Evolutionary conservation across 2,113 vertebrate genomes (phyloP).

Genomic region (Dicrurus megarhynchus): DNA sequence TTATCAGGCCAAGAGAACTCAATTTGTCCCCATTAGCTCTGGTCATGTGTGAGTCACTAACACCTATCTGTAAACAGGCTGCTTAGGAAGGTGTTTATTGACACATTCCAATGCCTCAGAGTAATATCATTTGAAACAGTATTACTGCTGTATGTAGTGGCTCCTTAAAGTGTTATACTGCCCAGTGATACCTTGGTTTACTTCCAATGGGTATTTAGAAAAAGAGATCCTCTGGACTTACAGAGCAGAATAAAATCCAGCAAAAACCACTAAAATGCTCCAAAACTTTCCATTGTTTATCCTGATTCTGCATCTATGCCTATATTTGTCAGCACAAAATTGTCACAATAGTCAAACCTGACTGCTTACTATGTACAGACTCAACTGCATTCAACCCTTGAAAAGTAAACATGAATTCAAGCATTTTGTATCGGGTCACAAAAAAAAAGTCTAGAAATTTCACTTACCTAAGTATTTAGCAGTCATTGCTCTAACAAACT

Average conservation of each 20-base stretch:
- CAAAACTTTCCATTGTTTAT: background rate
- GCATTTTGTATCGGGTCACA: background rate
- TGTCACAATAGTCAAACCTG: background rate
- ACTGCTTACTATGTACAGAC: background rate
- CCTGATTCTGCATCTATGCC: background rate
- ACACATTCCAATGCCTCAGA: background rate
- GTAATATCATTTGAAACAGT: background rate
- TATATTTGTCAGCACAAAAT: background rate
- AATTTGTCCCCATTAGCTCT: background rate
- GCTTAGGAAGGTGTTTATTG: background rate
- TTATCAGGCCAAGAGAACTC: background rate
- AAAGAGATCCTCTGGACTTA: background rate
- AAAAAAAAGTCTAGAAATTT: background rate
- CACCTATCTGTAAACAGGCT: background rate
- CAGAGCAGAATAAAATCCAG: background rate
- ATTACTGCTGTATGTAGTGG: accelerated
- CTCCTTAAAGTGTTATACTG: background rate
- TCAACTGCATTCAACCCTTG: background rate
- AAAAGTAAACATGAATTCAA: background rate
- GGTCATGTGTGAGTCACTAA: accelerated
- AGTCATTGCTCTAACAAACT: background rate
- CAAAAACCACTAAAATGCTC: background rate
- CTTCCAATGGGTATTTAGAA: background rate
- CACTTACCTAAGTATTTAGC: background rate
- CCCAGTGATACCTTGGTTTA: background rate